Base-by-base conservation (phyloP, 1,140 invertebrate species). In the Orius insidiosus region DNA sequence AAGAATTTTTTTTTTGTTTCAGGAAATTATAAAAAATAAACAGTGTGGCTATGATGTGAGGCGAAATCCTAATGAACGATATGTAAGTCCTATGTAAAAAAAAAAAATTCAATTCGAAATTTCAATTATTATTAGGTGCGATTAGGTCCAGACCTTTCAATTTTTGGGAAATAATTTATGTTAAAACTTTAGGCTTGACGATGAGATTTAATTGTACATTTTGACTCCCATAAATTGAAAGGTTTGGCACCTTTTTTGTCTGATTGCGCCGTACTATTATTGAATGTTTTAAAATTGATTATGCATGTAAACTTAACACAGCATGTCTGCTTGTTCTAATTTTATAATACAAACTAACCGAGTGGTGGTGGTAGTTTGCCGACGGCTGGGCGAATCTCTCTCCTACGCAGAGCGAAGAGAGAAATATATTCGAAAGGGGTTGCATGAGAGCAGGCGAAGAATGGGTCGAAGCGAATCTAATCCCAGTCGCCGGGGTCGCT, bases 11-110 rank as follows among this genome's bases (percentile, higher is more conserved):
- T 14, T 49, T 52, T 52, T 51, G 37, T 66, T 64, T 40, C 55
- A 76, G 74, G 70, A 79, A 63, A 69, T 77, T 49, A 79, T 78
- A 36, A 76, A 77, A 56, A 80, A 80, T 56, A 79, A 78, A 55
- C 85, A 89, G 60, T 90, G 86, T 62, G 86, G 86, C 7, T 90
- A 90, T 58, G 85, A 89, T 63, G 86, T 90, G 10, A 70, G 85
- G 52, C 87, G 87, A 64, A 38, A 45, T 33, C 75, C 75, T 47
- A 50, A 46, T 19, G 49, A 50, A 42, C 80, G 80, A 56, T 85
- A 86, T 68, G 85, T 88, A n/a, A n/a, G n/a, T n/a, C n/a, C n/a
- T n/a, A n/a, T n/a, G n/a, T n/a, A n/a, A n/a, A n/a, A n/a, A n/a
- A n/a, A n/a, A n/a, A n/a, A n/a, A n/a, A n/a, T n/a, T n/a, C n/a